phyloP scores from a whole-genome alignment of 2,888 invertebrate genomes.

The Agrotis segetum region DNA sequence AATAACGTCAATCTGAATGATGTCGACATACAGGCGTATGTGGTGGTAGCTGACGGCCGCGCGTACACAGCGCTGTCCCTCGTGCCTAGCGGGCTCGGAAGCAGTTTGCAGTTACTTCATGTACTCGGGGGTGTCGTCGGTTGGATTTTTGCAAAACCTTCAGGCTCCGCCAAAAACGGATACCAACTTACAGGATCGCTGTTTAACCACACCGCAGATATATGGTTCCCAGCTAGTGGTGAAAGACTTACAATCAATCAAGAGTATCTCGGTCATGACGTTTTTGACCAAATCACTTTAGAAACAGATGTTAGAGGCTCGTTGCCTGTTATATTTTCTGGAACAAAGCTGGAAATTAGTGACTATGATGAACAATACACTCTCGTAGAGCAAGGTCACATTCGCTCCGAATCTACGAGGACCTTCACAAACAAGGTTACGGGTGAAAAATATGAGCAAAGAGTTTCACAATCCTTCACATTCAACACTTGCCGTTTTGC shows the following conservation, averaged over 20 bases:
- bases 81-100: constrained; percentile 94
- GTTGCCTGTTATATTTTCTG: constrained; percentile 92
- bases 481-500: constrained; percentile 91
- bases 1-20: constrained; percentile 94
- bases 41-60: constrained; percentile 96
- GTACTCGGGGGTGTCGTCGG: constrained; percentile 96
- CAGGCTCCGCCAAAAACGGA: constrained; percentile 95
- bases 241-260: constrained; percentile 95
- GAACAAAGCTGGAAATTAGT: constrained; percentile 93
- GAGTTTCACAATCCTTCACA: constrained; percentile 94
- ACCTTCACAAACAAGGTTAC: constrained; percentile 84
- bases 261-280: constrained; percentile 96
- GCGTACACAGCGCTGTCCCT: constrained; percentile 97
- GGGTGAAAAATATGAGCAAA: constrained; percentile 91
- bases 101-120: constrained; percentile 95
- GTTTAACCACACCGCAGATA: constrained; percentile 96
- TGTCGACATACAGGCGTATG: constrained; percentile 97
- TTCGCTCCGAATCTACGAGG: constrained; percentile 90
- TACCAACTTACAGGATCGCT: constrained; percentile 97
- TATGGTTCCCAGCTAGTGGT: constrained; percentile 94
- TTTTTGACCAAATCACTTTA: constrained; percentile 96
- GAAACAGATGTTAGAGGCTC: constrained; percentile 95
- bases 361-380: constrained; percentile 97
- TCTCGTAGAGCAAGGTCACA: constrained; percentile 92
- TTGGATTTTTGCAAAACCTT: constrained; percentile 97